Conservation (phyloP, 2,888 invertebrate species). For the Cheilosia grossa region DNA sequence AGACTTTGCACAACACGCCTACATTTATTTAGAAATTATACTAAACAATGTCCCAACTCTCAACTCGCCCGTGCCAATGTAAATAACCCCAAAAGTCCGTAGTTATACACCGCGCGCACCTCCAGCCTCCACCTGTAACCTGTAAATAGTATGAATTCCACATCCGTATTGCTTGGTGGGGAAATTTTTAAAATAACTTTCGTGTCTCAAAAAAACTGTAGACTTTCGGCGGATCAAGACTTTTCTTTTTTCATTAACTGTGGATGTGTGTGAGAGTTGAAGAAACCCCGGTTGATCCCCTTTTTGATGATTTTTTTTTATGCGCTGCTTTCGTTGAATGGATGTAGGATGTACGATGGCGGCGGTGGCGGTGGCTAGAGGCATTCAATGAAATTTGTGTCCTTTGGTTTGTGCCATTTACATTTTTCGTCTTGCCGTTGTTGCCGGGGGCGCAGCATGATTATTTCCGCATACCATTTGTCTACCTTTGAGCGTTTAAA, state of each 20-base stretch:
- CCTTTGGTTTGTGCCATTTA: slow-evolving; percentile 55
- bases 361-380: slow-evolving; percentile 2
- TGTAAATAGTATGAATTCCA: slow-evolving; percentile 52
- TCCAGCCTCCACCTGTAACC: slow-evolving; percentile 15
- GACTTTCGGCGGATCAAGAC: slow-evolving; percentile 37
- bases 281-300: slow-evolving; percentile 50
- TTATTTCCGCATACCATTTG: slow-evolving; percentile 73
- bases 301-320: slow-evolving; percentile 15
- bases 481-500: slow-evolving; percentile 71
- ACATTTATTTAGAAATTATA: slow-evolving; percentile 65
- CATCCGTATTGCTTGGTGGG: slow-evolving; percentile 53
- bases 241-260: slow-evolving; percentile 16
- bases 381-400: slow-evolving; percentile 44
- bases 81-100: slow-evolving; percentile 14
- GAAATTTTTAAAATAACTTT: slow-evolving; percentile 69
- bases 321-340: not conserved
- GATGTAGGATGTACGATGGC: not conserved
- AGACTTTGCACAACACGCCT: slow-evolving; percentile 36
- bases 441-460: slow-evolving; percentile 59
- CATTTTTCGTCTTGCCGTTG: slow-evolving; percentile 43
- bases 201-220: slow-evolving; percentile 54
- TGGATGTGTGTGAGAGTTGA: slow-evolving; percentile 6
- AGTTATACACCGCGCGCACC: too few species aligned
- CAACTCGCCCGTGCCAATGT: slow-evolving; percentile 13
- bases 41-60: slow-evolving; percentile 43